Conservation (phyloP, 2,113 vertebrate genomes). For the Tenebrosternarchus preto region DNA sequence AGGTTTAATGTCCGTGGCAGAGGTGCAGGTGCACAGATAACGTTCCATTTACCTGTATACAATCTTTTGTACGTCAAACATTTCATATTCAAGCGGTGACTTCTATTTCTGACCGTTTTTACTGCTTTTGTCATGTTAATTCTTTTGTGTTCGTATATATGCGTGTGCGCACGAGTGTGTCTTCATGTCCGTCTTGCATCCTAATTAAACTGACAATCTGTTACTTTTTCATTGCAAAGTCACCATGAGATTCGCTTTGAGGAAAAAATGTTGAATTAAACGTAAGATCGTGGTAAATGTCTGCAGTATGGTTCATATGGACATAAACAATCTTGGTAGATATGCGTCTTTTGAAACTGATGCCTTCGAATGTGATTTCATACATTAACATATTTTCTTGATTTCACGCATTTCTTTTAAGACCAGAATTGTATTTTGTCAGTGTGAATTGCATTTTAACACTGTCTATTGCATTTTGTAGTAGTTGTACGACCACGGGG, state of each 20-base stretch:
- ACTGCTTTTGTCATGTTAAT: constrained; percentile 78
- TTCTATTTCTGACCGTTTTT: constrained; percentile 44
- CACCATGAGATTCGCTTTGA: constrained; percentile 32
- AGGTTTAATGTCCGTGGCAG: not conserved
- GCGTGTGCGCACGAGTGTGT: constrained; percentile 37
- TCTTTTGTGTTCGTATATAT: constrained; percentile 60
- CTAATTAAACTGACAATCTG: constrained; percentile 49
- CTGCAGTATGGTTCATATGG: not conserved
- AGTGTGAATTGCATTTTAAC: no score
- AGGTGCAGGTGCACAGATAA: not conserved
- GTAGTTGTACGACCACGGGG: no score
- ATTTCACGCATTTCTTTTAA: no score
- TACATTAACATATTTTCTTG: not conserved
- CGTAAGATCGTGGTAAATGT: not conserved
- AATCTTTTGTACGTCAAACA: constrained; percentile 1
- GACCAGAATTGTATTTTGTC: no score
- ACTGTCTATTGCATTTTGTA: no score
- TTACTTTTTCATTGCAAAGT: constrained; percentile 44
- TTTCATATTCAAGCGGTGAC: constrained; percentile 18
- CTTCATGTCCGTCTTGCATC: constrained; percentile 43
- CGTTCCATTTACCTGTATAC: constrained; percentile 2
- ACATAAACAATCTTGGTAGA: not conserved
- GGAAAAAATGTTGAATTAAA: constrained; percentile 19
- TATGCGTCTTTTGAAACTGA: not conserved
- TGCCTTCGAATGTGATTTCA: not conserved